Conservation (phyloP, 2,797 vertebrate genomes). For the Hipposideros larvatus region DNA sequence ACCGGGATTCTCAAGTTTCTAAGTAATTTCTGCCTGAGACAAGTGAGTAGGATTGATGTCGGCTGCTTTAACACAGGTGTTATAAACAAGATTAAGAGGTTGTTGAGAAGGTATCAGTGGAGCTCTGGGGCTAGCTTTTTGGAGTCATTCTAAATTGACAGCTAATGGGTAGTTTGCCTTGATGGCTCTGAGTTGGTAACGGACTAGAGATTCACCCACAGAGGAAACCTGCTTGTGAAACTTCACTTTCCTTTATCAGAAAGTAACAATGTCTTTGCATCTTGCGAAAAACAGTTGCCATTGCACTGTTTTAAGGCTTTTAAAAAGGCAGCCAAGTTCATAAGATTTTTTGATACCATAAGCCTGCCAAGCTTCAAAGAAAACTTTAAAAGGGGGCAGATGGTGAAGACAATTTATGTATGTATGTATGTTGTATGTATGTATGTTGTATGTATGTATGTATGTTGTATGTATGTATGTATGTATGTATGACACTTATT, state of each 20-base stretch:
- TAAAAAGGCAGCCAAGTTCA: background rate
- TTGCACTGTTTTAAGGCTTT: slow-evolving; percentile 30
- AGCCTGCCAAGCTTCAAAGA: slow-evolving; percentile 31
- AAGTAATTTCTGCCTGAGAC: slow-evolving; percentile 78
- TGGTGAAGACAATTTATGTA: slow-evolving; percentile 17
- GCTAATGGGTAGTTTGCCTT: slow-evolving; percentile 73
- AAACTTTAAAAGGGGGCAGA: background rate
- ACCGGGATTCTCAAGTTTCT: slow-evolving; percentile 73
- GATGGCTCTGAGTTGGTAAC: slow-evolving; percentile 67
- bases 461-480: too few species aligned
- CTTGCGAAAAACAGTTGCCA: slow-evolving; percentile 46
- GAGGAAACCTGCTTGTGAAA: slow-evolving; percentile 71
- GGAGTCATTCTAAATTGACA: slow-evolving; percentile 77
- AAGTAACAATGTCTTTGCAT: slow-evolving; percentile 61
- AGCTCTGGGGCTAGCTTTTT: slow-evolving; percentile 69
- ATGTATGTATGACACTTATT: slow-evolving; percentile 26
- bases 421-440: slow-evolving; percentile 16
- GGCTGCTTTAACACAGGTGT: slow-evolving; percentile 78
- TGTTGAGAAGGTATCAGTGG: slow-evolving; percentile 75
- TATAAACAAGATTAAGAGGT: slow-evolving; percentile 83
- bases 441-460: background rate
- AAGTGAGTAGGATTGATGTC: slow-evolving; percentile 77
- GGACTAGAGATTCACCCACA: slow-evolving; percentile 56
- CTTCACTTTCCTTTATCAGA: slow-evolving; percentile 76
- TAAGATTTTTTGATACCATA: background rate